Evolutionary conservation across 35 echinoderm and acorn worm species (phyloP), one percentile per base, ranked within the genome.

Genomic region (Ptychodera flava): DNA sequence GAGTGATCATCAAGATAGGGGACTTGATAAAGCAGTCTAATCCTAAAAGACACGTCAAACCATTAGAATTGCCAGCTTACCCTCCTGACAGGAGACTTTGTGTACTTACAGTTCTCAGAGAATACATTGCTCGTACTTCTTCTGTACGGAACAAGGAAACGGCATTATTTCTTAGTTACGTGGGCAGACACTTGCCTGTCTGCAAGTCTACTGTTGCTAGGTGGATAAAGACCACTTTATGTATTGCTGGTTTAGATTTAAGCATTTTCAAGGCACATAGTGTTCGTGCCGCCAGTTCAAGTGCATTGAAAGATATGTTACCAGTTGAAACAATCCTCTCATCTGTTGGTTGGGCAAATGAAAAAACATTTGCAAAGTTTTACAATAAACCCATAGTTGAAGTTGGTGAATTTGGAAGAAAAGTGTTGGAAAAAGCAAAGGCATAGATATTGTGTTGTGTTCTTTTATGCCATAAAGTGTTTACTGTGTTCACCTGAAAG

Each of bases 221-320:
- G 6, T 64, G 45, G 45, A 64, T 64, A 64, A 64, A 64, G 22
- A 64, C 45, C 22, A 64, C 45, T 6, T 22, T 64, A 6, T 12
- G 6, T 22, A 64, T 6, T 12, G 45, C 45, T 12, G 45, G 45
- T 64, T 12, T 64, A 12, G 45, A 52, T 30, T 28, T 38, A 28
- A 31, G 1, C 52, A 52, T 52, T 52, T n/a, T 85, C 16, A 35
- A 16, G 10, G 2, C 36, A 38, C 36, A 16, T 37, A 78, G 1
- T 87, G 85, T 81, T 76, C 85, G 31, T 83, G 14, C 45, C 22
- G 45, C 45, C 45, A 12, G 6, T 64, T 12, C 45, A 64, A 64
- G 45, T 64, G n/a, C n/a, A n/a, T n/a, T n/a, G n/a, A n/a, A n/a
- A n/a, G n/a, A n/a, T n/a, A n/a, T n/a, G n/a, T n/a, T n/a, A n/a